Evolutionary conservation across 2,888 invertebrate species (phyloP).

Genomic region (Dryococelus australis): DNA sequence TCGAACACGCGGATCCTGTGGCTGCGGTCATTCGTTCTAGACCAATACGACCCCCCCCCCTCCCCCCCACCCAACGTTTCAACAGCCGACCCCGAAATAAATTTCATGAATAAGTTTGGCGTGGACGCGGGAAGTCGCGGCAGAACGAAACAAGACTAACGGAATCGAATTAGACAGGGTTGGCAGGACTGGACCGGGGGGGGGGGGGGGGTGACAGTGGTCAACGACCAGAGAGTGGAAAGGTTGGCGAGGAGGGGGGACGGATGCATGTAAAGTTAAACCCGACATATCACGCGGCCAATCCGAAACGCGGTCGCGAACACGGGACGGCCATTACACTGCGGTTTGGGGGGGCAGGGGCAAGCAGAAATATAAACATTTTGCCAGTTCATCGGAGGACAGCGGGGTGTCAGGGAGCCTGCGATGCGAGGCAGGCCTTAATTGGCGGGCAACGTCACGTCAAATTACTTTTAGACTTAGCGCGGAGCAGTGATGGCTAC

Average conservation of each 20-base stretch:
- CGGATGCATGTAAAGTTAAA: not conserved
- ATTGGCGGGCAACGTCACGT: not conserved
- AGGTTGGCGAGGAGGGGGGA: not conserved
- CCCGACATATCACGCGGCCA: conserved; percentile 16
- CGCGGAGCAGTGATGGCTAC: not conserved
- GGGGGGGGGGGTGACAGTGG: not conserved
- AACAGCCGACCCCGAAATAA: conserved; percentile 12
- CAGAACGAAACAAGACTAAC: conserved; percentile 13
- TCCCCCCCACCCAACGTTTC: not conserved
- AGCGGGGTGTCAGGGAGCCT: not conserved
- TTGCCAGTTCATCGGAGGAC: not conserved
- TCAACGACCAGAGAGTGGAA: not conserved
- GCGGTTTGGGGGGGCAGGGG: not conserved
- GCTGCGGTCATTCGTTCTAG: not conserved
- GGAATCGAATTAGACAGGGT: conserved; percentile 18
- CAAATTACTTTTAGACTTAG: not conserved
- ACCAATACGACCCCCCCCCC: not conserved
- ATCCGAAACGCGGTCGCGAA: not conserved
- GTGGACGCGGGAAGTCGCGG: not conserved
- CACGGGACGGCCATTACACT: not conserved
- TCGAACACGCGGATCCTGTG: not conserved
- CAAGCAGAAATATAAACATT: not conserved
- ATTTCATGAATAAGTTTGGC: conserved; percentile 26
- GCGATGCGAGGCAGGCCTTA: not conserved
- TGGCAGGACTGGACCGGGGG: not conserved